Base-by-base conservation (phyloP, 1,140 invertebrate species). In the Oryzaephilus surinamensis region DNA sequence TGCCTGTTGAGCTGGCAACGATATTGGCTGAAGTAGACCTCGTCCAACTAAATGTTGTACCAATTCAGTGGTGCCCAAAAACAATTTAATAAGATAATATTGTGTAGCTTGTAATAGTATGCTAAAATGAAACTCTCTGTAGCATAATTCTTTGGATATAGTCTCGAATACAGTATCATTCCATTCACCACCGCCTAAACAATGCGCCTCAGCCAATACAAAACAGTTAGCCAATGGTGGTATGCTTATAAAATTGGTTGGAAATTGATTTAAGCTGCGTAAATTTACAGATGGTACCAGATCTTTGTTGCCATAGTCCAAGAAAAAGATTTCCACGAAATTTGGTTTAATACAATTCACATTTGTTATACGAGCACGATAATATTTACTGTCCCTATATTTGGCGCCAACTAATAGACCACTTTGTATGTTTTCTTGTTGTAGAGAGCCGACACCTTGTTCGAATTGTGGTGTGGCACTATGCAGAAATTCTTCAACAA, bases 291-390 rank as follows among this genome's bases (percentile, higher is more conserved):
- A 43, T 2, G 66, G 57, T 18, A 77, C 60, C n/a, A 66, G 51
- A 42, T 75, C 73, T 32, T 62, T 63, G 41, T 79, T 79, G 37
- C 81, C 81, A 54, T 76, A 83, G 58, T 85, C 81, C 4, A 84
- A 65, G 36, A 82, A 79, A 23, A 74, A 70, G 3, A 83, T 72
- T 41, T 70, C 57, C 11, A 77, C 64, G 28, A 64, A 55, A 11
- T 66, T 64, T 32, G 66, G 65, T 2, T 58, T 41, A 10, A 68
- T 35, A 41, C 65, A 58, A 6, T 57, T 55, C 3, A 60, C 57
- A 35, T 59, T 70, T 26, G 61, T 62, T 32, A 81, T 64, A 58
- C 66, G 70, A 2, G 73, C 74, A 46, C 79, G 63, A 47, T 74
- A 79, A 58, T 74, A 80, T 5, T 60, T 64, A 16, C 70, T 69